Evolutionary conservation across 2,113 vertebrate genomes (phyloP).

Genomic region (Orcinus orca): DNA sequence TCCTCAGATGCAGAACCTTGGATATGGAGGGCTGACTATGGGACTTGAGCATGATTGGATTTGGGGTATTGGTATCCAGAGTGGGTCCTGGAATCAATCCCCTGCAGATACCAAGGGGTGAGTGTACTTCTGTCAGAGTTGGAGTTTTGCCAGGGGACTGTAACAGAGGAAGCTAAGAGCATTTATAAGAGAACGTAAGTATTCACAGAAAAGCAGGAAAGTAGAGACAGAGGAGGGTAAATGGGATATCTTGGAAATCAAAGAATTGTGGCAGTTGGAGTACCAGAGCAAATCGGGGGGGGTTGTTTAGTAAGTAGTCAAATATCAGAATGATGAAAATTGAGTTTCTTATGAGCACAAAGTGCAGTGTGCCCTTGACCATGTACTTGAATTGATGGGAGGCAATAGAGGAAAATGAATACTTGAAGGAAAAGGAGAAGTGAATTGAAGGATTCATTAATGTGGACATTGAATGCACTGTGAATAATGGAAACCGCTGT

Average conservation of each 20-base stretch:
- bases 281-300: neutral
- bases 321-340: neutral
- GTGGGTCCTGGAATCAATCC: neutral
- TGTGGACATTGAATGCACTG: neutral
- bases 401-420: neutral
- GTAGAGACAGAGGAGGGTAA: neutral
- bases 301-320: neutral
- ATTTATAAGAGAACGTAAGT: neutral
- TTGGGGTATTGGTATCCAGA: neutral
- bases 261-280: neutral
- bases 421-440: constrained; percentile 3
- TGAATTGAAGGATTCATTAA: neutral
- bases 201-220: neutral
- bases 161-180: neutral
- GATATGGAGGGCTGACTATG: neutral
- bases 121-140: neutral
- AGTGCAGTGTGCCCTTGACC: neutral
- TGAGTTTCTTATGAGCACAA: neutral
- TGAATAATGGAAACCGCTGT: constrained; percentile 32
- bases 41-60: neutral
- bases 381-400: neutral
- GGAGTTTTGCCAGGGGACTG: neutral
- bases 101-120: neutral
- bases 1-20: rapidly evolving
- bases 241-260: neutral